Percentiles rank a stretch among this genome's conserved stretches.
phyloP scores from a whole-genome alignment of 2,888 invertebrate species.

The Sinopyrophorus schimmeli region DNA sequence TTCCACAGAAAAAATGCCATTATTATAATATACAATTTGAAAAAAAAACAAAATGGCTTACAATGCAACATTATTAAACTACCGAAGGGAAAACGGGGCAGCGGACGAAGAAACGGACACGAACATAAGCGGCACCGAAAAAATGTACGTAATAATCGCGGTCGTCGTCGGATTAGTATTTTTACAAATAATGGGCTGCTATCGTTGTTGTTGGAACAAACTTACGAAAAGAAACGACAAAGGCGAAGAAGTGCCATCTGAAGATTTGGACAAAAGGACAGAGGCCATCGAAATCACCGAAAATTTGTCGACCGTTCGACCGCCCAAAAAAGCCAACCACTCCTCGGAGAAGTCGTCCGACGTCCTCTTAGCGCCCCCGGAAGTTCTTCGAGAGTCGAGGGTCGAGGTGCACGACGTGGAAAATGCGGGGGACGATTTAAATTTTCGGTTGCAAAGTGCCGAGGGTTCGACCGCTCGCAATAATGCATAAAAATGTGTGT shows the following conservation, averaged over 20 bases:
- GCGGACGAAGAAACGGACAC: not conserved
- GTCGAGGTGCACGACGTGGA: too few relatives aligned
- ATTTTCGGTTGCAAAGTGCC: too few relatives aligned
- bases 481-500: too few relatives aligned
- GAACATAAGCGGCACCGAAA: not conserved
- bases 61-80: not conserved
- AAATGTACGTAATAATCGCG: slow-evolving; percentile 17
- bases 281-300: slow-evolving; percentile 12
- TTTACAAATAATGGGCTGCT: slow-evolving; percentile 16
- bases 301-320: slow-evolving; percentile 7
- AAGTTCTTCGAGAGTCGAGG: too few relatives aligned
- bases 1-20: not conserved
- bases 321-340: slow-evolving; percentile 7
- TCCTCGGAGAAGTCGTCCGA: too few relatives aligned
- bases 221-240: slow-evolving; percentile 11
- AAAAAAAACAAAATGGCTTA: not conserved
- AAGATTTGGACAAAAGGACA: not conserved
- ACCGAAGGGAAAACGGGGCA: not conserved
- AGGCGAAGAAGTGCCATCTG: not conserved
- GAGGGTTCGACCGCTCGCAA: too few relatives aligned
- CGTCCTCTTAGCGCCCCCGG: too few relatives aligned
- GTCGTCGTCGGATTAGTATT: slow-evolving; percentile 10
- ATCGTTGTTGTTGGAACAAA: slow-evolving; percentile 17
- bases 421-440: too few relatives aligned
- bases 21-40: not conserved